These are phyloP conservation scores for Sebastolobus altivelis DNA, from an alignment of 2,797 vertebrate species.

Conservation along the genomic window DNA sequence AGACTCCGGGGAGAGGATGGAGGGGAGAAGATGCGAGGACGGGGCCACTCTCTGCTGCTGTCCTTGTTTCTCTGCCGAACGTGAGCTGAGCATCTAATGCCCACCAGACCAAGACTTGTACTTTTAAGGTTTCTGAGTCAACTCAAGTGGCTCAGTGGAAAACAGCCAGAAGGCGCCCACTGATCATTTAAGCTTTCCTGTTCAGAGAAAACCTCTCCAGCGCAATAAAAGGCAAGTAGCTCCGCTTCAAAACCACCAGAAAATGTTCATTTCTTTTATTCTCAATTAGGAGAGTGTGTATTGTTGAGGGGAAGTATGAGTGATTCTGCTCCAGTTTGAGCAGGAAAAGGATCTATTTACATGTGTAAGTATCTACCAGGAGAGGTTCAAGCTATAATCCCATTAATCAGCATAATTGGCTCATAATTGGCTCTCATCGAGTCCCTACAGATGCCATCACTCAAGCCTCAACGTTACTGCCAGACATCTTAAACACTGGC, in stretches of 20 bases:
- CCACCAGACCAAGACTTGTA: constrained; percentile 6
- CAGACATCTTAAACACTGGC: constrained; percentile 44
- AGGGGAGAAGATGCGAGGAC: constrained; percentile 41
- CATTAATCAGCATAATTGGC: constrained; percentile 80
- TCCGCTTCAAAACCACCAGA: not conserved
- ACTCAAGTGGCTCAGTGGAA: constrained; percentile 39
- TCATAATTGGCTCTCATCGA: constrained; percentile 77
- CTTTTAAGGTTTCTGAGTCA: constrained; percentile 35
- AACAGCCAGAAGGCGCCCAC: constrained; percentile 22
- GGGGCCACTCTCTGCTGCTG: constrained; percentile 36
- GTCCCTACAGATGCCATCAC: constrained; percentile 74
- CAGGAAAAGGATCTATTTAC: constrained; percentile 57
- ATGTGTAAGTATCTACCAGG: constrained; percentile 62
- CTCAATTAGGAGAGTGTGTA: constrained; percentile 12
- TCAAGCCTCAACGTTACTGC: constrained; percentile 60
- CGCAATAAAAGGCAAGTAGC: not conserved
- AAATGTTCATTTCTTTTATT: constrained; percentile 22
- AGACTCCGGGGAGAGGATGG: constrained; percentile 22
- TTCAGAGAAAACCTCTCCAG: constrained; percentile 23
- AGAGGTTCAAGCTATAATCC: constrained; percentile 72
- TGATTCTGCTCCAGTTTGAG: constrained; percentile 39
- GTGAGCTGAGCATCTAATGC: constrained; percentile 49
- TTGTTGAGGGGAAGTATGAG: constrained; percentile 12
- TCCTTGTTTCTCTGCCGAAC: constrained; percentile 46
- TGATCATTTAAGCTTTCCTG: constrained; percentile 33